phyloP scores from a whole-genome alignment of 2,888 invertebrate species.

The Perizoma affinitatum region DNA sequence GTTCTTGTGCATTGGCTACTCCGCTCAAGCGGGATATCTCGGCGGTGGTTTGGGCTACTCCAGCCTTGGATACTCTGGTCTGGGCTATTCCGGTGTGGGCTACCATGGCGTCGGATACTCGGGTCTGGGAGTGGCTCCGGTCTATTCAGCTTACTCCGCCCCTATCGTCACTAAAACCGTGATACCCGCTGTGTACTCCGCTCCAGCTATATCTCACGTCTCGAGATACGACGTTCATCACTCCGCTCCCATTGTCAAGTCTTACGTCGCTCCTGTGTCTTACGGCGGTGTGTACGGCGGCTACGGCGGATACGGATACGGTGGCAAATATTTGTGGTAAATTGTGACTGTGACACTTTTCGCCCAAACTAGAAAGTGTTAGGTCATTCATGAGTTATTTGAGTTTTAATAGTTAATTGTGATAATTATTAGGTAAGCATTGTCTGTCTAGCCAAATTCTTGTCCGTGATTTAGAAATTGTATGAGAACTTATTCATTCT shows the following conservation, averaged over 20 bases:
- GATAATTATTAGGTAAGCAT: neutral
- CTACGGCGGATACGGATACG: conserved; percentile 39
- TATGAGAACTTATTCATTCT: conserved; percentile 15
- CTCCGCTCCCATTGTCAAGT: conserved; percentile 49
- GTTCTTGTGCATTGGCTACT: conserved; percentile 56
- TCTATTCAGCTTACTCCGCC: conserved; percentile 47
- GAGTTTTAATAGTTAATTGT: neutral
- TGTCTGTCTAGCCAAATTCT: conserved; percentile 3
- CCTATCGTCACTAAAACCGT: conserved; percentile 49
- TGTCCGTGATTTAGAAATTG: conserved; percentile 3
- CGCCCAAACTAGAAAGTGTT: conserved; percentile 3
- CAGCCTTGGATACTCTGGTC: conserved; percentile 41
- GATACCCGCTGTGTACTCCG: conserved; percentile 48
- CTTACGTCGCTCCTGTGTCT: conserved; percentile 48
- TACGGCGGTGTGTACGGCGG: conserved; percentile 45
- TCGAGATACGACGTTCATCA: conserved; percentile 61
- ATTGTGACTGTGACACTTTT: conserved; percentile 14
- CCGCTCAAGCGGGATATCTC: conserved; percentile 56
- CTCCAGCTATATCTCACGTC: conserved; percentile 56
- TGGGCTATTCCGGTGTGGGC: conserved; percentile 42
- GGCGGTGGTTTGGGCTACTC: conserved; percentile 44
- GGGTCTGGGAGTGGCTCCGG: conserved; percentile 42
- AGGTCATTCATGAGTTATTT: neutral
- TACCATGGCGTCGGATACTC: conserved; percentile 44
- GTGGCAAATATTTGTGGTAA: conserved; percentile 57